A percentile compares a stretch with the other conserved stretches of the same genome.
Evolutionary conservation across 2,113 vertebrate genomes (phyloP).

Genomic region (Pterocles orientalis): DNA sequence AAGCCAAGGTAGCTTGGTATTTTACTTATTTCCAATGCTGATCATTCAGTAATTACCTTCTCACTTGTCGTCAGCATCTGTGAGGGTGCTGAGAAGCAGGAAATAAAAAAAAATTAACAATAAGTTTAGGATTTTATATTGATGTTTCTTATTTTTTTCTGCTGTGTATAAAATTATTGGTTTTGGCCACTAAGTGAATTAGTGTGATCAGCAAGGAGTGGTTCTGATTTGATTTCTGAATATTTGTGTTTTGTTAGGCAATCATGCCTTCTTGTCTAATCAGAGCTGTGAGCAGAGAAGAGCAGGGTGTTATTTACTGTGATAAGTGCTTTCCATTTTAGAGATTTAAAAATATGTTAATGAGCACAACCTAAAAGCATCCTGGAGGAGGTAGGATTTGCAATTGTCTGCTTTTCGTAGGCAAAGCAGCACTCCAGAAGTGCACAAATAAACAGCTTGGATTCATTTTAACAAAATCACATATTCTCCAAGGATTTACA

Average conservation of each 20-base stretch:
- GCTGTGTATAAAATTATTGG: background rate
- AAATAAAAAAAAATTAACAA: background rate
- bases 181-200: background rate
- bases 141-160: background rate
- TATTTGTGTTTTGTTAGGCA: background rate
- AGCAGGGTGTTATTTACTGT: background rate
- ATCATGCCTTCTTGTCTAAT: background rate
- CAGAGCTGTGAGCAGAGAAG: background rate
- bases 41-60: background rate
- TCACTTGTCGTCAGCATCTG: background rate
- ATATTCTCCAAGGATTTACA: background rate
- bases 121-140: background rate
- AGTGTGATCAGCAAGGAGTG: background rate
- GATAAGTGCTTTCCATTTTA: background rate
- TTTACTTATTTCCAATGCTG: background rate
- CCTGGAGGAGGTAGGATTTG: background rate
- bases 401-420: background rate
- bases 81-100: background rate
- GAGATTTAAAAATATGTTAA: background rate
- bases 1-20: background rate
- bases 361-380: background rate
- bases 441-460: background rate
- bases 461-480: background rate
- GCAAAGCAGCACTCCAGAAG: rapidly evolving
- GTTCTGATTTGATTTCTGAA: background rate